A percentile compares a stretch with the other conserved stretches of the same genome.
These are phyloP conservation scores for Calephelis perditalis DNA, from an alignment of 2,888 invertebrate genomes.

Conservation along the genomic window DNA sequence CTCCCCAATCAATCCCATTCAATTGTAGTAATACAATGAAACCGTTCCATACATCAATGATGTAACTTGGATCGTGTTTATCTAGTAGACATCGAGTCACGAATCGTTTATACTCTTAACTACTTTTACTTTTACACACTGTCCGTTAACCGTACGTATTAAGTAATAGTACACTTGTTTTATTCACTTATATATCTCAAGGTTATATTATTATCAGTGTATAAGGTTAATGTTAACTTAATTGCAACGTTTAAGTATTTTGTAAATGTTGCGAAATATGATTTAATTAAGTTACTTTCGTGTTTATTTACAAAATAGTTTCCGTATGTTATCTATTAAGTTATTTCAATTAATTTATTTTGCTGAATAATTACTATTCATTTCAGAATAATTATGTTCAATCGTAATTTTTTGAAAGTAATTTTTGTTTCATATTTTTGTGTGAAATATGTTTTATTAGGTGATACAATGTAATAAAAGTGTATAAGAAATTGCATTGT, in stretches of 20 bases:
- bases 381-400: too few relatives aligned
- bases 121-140: conserved; percentile 5
- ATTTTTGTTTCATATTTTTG: too few relatives aligned
- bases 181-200: background rate
- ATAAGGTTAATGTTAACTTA: conserved; percentile 8
- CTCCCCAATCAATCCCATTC: background rate
- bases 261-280: background rate
- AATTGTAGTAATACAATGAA: background rate
- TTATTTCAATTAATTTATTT: too few relatives aligned
- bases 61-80: conserved; percentile 7
- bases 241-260: background rate
- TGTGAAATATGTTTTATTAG: too few relatives aligned
- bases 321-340: too few relatives aligned
- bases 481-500: too few relatives aligned
- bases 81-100: background rate
- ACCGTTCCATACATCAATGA: conserved; percentile 1
- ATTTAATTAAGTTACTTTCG: background rate
- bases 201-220: background rate
- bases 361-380: too few relatives aligned
- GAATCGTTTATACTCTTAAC: conserved; percentile 2
- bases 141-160: conserved; percentile 4
- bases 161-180: conserved; percentile 5
- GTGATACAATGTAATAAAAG: too few relatives aligned
- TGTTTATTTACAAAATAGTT: too few relatives aligned
- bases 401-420: too few relatives aligned